Evolutionary conservation across 37 sponge, comb jelly and placozoan species (phyloP).

Genomic region (Cliona cf. orientalis): DNA sequence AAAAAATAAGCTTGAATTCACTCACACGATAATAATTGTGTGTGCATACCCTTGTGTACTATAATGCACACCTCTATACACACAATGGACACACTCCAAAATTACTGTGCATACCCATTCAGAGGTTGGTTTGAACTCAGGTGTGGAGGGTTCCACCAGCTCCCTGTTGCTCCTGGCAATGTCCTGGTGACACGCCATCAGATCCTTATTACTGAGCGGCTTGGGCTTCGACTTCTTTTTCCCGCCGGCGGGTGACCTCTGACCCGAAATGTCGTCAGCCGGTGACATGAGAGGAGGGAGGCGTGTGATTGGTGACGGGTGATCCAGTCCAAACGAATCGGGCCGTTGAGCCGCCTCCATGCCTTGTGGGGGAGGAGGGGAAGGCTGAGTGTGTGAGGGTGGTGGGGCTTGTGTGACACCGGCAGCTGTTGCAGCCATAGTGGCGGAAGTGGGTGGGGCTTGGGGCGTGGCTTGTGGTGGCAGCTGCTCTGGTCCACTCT

Average conservation of each 20-base stretch:
- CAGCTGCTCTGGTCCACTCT: background rate
- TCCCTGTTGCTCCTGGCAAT: slow-evolving; percentile 54
- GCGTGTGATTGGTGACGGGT: background rate
- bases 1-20: background rate
- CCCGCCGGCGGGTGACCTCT: background rate
- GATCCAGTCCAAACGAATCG: background rate
- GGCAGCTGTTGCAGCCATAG: too few relatives aligned
- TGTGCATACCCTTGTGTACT: background rate
- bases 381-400: background rate
- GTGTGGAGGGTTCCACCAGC: slow-evolving; percentile 66
- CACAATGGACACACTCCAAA: slow-evolving; percentile 32
- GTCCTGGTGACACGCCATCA: slow-evolving; percentile 55
- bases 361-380: background rate
- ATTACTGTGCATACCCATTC: slow-evolving; percentile 77
- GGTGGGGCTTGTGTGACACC: background rate
- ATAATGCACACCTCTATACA: slow-evolving; percentile 4
- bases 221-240: slow-evolving; percentile 20
- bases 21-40: background rate
- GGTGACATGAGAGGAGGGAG: background rate
- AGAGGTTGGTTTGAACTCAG: slow-evolving; percentile 80
- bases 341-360: background rate
- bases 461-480: background rate
- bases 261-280: background rate
- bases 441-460: too few relatives aligned
- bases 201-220: slow-evolving; percentile 7